Conservation (phyloP, 2,797 vertebrate genomes). For the Tympanoctomys barrerae region DNA sequence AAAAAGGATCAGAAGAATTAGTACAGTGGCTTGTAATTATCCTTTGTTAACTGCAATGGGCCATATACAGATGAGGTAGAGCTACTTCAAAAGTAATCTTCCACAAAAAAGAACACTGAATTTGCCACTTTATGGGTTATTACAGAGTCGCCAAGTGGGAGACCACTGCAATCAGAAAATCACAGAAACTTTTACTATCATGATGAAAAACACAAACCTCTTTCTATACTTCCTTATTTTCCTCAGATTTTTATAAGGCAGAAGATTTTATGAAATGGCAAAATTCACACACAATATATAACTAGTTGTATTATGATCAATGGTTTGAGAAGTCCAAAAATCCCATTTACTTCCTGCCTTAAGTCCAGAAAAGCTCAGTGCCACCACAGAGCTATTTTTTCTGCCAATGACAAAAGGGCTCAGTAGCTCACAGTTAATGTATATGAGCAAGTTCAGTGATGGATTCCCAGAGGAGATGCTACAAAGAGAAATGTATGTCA, state of each 20-base stretch:
- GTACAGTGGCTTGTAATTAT: too few species aligned
- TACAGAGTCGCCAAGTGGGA: background rate
- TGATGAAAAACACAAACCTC: slow-evolving; percentile 26
- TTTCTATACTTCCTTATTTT: background rate
- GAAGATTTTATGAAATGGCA: slow-evolving; percentile 62
- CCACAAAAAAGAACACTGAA: background rate
- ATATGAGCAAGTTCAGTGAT: slow-evolving; percentile 38
- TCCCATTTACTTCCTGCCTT: slow-evolving; percentile 45
- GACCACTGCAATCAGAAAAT: background rate
- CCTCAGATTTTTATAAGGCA: slow-evolving; percentile 16
- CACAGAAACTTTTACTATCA: slow-evolving; percentile 30
- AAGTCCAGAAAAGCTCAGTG: slow-evolving; percentile 55
- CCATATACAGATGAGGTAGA: too few species aligned
- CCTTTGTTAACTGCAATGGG: background rate
- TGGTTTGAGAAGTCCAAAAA: slow-evolving; percentile 44
- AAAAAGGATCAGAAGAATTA: background rate
- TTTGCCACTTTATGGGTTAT: background rate
- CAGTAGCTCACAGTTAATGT: slow-evolving; percentile 16
- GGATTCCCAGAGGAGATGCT: background rate
- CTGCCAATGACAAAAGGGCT: background rate
- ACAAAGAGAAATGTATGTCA: slow-evolving; percentile 36
- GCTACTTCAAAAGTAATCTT: background rate
- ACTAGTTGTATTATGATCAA: background rate
- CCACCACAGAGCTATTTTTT: slow-evolving; percentile 36
- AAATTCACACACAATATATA: slow-evolving; percentile 34